phyloP scores from a whole-genome alignment of 2,113 vertebrate genomes.

The Scopus umbretta region DNA sequence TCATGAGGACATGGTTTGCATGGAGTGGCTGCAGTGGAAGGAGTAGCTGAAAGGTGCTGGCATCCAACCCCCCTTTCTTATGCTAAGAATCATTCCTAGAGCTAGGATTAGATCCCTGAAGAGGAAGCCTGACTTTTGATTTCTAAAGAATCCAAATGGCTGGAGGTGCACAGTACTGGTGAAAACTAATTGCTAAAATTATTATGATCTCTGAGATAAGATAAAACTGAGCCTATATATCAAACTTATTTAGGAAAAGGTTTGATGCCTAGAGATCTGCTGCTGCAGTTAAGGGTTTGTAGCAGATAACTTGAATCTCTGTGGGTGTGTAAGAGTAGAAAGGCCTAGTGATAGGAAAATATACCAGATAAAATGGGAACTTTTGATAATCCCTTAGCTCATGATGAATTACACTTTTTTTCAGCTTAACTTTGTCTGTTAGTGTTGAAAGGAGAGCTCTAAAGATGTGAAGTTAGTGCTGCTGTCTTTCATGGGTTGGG shows the following conservation, averaged over 20 bases:
- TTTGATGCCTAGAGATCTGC: neutral
- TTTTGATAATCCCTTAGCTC: neutral
- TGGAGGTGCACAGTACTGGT: neutral
- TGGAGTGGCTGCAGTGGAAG: neutral
- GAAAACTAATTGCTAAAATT: neutral
- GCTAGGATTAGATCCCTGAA: neutral
- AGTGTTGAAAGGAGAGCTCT: neutral
- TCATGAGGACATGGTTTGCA: neutral
- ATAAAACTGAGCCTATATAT: neutral
- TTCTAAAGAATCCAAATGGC: neutral
- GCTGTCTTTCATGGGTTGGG: neutral
- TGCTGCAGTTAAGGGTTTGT: neutral
- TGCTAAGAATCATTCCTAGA: neutral
- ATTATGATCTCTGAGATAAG: neutral
- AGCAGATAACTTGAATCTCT: neutral
- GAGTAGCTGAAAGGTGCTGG: neutral
- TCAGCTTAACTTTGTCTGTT: neutral
- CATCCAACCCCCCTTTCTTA: neutral
- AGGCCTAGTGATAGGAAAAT: neutral
- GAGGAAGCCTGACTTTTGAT: neutral
- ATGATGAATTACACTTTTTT: neutral
- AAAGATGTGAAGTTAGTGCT: neutral
- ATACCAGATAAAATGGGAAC: neutral
- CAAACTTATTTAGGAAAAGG: neutral
- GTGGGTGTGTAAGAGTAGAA: neutral